Base-by-base conservation (phyloP, 2,113 vertebrate genomes). In the Actenoides hombroni region DNA sequence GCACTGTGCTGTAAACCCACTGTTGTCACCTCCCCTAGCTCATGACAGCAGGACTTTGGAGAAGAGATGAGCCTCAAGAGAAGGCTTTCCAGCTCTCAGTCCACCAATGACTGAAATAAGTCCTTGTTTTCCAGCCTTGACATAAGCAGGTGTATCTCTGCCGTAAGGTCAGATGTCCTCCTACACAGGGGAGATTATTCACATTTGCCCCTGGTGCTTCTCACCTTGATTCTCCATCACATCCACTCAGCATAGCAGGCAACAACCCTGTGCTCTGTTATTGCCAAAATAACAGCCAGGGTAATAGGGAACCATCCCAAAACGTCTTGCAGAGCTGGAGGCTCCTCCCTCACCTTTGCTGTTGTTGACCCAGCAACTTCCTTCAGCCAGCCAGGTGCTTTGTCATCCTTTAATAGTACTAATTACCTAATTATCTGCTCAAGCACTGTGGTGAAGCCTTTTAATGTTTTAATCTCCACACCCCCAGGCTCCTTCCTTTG, bases 401-500 rank as follows among this genome's bases (percentile, higher is more conserved):
- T 79, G 65, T 91, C 59, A 75, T 77, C 67, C 65, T 91, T 65
- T 93, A 67, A 25, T 44, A 86, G 74, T 51, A 64, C 49, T 88
- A 76, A 93, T 90, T 76, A 76, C 77, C 83, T 84, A 74, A 88
- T 94, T 86, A 94, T 53, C 93, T 80, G 82, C 84, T 85, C 76
- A 87, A 11, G 4, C 69, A 31, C 77, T n/a, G 23, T 76, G 57
- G 63, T 64, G 88, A 93, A 84, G 49, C 19, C 44, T 93, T 94
- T 88, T 16, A 70, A 83, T 65, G 53, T 56, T 88, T 85, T 37
- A 44, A 65, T 76, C 68, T 79, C 56, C 33, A 17, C 59, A 86
- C 60, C 71, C 29, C 49, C 26, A 6, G 23, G 35, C n/a, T 68
- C 15, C 26, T 88, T 70, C 40, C 60, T 60, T 46, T 28, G 25